A percentile compares a stretch with the other conserved stretches of the same genome.
phyloP scores from a whole-genome alignment of 1,140 invertebrate genomes.

The Hormaphis cornu region DNA sequence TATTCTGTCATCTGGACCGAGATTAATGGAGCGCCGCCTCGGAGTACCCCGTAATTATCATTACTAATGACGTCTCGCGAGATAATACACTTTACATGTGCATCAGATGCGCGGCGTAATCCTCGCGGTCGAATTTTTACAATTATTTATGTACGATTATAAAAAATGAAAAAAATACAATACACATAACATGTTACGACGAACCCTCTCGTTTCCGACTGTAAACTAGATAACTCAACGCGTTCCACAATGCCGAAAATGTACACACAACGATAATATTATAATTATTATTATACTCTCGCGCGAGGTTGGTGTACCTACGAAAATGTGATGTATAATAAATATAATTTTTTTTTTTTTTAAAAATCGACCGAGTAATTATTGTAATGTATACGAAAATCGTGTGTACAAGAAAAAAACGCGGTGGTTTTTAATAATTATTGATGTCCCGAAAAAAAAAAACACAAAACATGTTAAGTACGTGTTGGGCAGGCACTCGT shows the following conservation, averaged over 20 bases:
- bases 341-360: too few species aligned
- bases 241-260: background rate
- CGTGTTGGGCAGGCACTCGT: too few species aligned
- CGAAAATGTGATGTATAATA: too few species aligned
- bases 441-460: too few species aligned
- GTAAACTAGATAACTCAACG: background rate
- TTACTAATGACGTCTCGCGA: constrained; percentile 30
- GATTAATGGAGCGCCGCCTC: constrained; percentile 23
- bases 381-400: too few species aligned
- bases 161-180: constrained; percentile 5
- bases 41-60: constrained; percentile 23
- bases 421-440: too few species aligned
- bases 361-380: too few species aligned
- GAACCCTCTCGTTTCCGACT: background rate
- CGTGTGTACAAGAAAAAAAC: too few species aligned
- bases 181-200: background rate
- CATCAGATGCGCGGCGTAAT: constrained; percentile 22
- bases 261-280: background rate
- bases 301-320: too few species aligned
- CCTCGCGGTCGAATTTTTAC: constrained; percentile 1
- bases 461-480: too few species aligned
- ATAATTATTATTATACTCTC: background rate
- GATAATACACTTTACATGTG: constrained; percentile 29
- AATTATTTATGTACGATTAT: constrained; percentile 20
- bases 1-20: constrained; percentile 30